phyloP scores from a whole-genome alignment of 2,113 vertebrate genomes.

The Theristicus caerulescens region DNA sequence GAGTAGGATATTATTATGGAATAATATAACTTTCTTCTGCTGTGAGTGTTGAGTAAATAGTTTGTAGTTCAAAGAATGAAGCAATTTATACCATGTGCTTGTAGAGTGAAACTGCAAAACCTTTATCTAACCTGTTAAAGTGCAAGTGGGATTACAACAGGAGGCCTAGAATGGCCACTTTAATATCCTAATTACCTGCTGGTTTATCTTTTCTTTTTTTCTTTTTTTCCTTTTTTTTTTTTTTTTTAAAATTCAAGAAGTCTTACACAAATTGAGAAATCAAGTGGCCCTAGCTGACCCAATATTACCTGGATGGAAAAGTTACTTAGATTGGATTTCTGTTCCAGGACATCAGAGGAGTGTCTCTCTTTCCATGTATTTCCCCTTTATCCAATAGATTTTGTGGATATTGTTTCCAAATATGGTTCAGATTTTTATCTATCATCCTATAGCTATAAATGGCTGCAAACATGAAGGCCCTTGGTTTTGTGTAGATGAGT shows the following conservation, averaged over 20 bases:
- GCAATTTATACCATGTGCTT: background rate
- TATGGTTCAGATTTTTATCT: conserved; percentile 38
- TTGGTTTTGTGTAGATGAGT: background rate
- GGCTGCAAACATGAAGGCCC: background rate
- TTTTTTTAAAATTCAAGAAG: background rate
- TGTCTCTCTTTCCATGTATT: background rate
- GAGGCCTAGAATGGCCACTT: background rate
- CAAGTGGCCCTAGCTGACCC: background rate
- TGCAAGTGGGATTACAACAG: background rate
- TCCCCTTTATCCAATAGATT: background rate
- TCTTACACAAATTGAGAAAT: background rate
- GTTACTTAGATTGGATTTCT: background rate
- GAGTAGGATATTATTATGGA: background rate
- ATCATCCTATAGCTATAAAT: background rate
- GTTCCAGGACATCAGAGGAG: background rate
- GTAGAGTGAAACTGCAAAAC: background rate
- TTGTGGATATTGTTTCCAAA: background rate
- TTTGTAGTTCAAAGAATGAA: background rate
- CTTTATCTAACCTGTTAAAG: conserved; percentile 38
- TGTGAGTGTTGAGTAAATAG: background rate
- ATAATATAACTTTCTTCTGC: background rate
- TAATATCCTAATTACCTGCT: conserved; percentile 3
- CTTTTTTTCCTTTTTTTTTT: background rate
- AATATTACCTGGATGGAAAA: background rate
- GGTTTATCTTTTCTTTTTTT: background rate